Percentiles rank a stretch among this genome's conserved stretches.
These are phyloP conservation scores for Meloe dianella DNA, from an alignment of 2,888 invertebrate genomes.

Conservation along the genomic window DNA sequence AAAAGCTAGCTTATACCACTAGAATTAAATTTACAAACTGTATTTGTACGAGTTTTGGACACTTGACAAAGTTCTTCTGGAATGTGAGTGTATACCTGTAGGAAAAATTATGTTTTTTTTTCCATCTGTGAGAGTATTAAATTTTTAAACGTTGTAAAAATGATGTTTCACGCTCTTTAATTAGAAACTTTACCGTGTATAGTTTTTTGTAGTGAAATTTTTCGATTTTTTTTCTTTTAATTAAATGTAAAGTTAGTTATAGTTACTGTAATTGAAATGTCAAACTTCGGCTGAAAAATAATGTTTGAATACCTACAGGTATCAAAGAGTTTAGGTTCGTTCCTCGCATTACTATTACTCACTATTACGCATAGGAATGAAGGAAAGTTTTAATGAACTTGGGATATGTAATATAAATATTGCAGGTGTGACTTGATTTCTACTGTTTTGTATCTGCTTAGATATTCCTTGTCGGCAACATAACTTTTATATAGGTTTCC, in stretches of 20 bases:
- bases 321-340: too few relatives aligned
- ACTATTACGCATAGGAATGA: not conserved
- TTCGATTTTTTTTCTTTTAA: not conserved
- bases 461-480: slow-evolving; percentile 2
- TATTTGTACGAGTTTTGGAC: too few relatives aligned
- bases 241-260: not conserved
- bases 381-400: slow-evolving; percentile 34
- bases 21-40: too few relatives aligned
- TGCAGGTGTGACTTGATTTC: slow-evolving; percentile 22
- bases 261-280: slow-evolving; percentile 14
- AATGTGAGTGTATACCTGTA: not conserved
- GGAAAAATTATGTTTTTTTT: not conserved
- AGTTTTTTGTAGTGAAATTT: not conserved
- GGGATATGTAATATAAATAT: slow-evolving; percentile 32
- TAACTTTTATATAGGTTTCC: not conserved
- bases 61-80: too few relatives aligned
- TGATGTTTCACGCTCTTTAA: too few relatives aligned
- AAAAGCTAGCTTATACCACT: too few relatives aligned
- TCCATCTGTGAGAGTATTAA: not conserved
- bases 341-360: not conserved
- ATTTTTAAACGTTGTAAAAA: not conserved
- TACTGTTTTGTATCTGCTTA: not conserved
- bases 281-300: slow-evolving; percentile 19
- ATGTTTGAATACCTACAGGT: too few relatives aligned
- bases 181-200: not conserved